phyloP scores from a whole-genome alignment of 2,888 invertebrate species.

The Campoplex nolae region DNA sequence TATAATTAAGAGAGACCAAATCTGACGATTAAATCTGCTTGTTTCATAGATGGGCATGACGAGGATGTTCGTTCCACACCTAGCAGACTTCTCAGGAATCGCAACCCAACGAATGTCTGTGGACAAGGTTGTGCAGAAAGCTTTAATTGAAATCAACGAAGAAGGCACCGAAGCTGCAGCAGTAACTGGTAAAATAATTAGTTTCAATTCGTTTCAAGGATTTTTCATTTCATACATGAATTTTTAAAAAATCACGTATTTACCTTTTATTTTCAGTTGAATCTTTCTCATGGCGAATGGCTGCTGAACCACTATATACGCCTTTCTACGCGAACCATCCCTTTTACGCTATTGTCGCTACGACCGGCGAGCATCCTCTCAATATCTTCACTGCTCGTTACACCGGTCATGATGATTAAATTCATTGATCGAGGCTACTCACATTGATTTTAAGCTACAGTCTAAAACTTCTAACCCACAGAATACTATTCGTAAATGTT shows the following conservation, averaged over 20 bases:
- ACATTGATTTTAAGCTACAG: background rate
- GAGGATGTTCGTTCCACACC: background rate
- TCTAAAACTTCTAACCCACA: background rate
- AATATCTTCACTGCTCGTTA: background rate
- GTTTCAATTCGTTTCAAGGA: background rate
- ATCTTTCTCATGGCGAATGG: background rate
- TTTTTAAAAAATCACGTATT: background rate
- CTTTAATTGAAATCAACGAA: background rate
- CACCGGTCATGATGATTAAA: background rate
- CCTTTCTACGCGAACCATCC: background rate
- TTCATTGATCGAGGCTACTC: background rate
- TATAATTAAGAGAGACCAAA: background rate
- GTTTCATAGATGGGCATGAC: conserved; percentile 80
- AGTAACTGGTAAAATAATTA: background rate
- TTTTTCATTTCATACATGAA: background rate
- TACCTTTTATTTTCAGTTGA: conserved; percentile 5
- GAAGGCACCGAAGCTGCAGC: conserved; percentile 8
- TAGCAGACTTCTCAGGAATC: background rate
- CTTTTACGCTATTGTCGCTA: background rate
- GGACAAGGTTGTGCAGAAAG: background rate
- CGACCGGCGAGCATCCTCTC: background rate
- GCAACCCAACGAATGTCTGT: background rate
- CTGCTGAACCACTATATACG: background rate
- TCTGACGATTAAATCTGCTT: conserved; percentile 86
- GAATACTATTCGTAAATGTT: background rate